These are phyloP conservation scores for Dolichopus griseipennis DNA, from an alignment of 2,888 invertebrate species.

Conservation along the genomic window DNA sequence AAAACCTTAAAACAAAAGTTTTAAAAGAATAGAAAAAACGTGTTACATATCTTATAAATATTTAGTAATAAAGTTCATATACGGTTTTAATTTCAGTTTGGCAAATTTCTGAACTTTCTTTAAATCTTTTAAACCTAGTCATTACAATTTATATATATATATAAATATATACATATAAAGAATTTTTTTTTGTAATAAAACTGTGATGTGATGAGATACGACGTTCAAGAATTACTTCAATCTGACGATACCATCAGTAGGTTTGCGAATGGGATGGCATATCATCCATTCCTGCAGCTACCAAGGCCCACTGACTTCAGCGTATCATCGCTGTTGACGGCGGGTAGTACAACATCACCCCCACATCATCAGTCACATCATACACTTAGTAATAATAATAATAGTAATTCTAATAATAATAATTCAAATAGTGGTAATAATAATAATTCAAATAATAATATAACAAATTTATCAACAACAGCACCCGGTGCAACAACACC, in stretches of 20 bases:
- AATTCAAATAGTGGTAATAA: constrained; percentile 24
- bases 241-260: constrained; percentile 46
- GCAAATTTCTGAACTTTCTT: too few relatives aligned
- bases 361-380: constrained; percentile 28
- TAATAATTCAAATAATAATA: constrained; percentile 18
- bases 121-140: background rate
- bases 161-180: background rate
- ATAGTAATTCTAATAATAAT: constrained; percentile 20
- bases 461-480: constrained; percentile 23
- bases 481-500: constrained; percentile 12
- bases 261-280: constrained; percentile 59
- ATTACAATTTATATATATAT: background rate
- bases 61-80: too few relatives aligned
- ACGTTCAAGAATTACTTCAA: constrained; percentile 46
- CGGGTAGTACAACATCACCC: constrained; percentile 49
- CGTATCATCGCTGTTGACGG: constrained; percentile 82
- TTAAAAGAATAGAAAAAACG: background rate
- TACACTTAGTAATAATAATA: constrained; percentile 22
- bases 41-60: too few relatives aligned
- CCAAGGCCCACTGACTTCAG: constrained; percentile 88
- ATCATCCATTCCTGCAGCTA: constrained; percentile 80
- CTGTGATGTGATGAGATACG: constrained; percentile 47
- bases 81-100: too few relatives aligned
- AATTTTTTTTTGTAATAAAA: constrained; percentile 24
- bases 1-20: constrained; percentile 1